Base-by-base conservation (phyloP, 1,140 invertebrate species). In the Neodiprion virginianus region DNA sequence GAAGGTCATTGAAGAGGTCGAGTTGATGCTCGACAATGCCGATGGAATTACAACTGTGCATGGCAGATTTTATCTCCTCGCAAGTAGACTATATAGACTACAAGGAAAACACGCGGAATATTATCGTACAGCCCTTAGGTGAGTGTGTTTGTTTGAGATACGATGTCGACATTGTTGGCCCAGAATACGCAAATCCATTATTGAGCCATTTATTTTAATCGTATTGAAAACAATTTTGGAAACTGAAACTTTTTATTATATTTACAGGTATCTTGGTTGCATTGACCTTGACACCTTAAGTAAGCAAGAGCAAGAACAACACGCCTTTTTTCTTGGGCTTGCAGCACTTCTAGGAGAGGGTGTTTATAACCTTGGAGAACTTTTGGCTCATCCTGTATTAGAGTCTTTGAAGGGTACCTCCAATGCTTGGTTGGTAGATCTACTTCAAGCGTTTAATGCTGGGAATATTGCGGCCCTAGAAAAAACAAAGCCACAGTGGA, bases 361-460 rank as follows among this genome's bases (percentile, higher is more conserved):
- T 61, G 96, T 99, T 17, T 99, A 99, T 86, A 99, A 99, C 88
- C 94, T 99, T 82, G 98, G 98, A 0, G 98, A 99, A 89, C 88
- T 99, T 82, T 92, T 99, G 48, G 96, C 97, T 23, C 98, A 99
- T 91, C 96, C 97, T 3, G 95, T 99, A 49, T 87, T 99, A 78
- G 93, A 97, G 75, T 93, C 95, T 1, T 88, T 99, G 17, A 94
- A 94, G 76, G 91, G 91, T 10, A 97, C 96, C 0, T 89, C 94
- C 21, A 95, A 97, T 77, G 92, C 93, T 28, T 99, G 98, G 98
- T 89, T 99, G 0, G 90, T 97, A 4, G 95, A 98, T 77, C 88
- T 99, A 1, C 89, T 99, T 0, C 93, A 93, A 82, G 97, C 97
- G 0, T 99, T 99, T 78, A 99, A 99, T 84, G 91, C 93, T 17